These are phyloP conservation scores for Dendronephthya gigantea DNA, from an alignment of 64 coral and sea anemone species.

Conservation along the genomic window DNA sequence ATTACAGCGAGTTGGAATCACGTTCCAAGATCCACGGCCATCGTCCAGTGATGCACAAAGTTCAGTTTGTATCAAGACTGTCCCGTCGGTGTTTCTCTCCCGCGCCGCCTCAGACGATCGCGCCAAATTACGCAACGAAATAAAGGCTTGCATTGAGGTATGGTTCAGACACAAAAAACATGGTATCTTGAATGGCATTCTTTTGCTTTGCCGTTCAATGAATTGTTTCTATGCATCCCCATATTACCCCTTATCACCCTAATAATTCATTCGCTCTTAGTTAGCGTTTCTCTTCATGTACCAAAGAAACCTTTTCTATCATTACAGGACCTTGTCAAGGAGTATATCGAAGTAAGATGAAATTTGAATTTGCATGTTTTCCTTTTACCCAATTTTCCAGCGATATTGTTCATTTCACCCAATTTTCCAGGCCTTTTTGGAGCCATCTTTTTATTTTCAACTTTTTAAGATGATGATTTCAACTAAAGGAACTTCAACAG, in stretches of 20 bases:
- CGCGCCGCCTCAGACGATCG: conserved; percentile 46
- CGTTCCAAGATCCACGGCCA: conserved; percentile 38
- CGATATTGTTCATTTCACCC: neutral
- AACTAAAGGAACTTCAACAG: conserved; percentile 41
- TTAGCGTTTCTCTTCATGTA: too few species aligned
- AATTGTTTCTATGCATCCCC: too few species aligned
- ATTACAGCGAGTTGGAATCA: conserved; percentile 18
- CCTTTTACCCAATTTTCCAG: neutral
- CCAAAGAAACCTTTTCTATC: neutral
- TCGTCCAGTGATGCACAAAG: neutral
- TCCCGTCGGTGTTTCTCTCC: conserved; percentile 70
- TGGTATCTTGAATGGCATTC: too few species aligned
- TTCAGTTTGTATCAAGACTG: conserved; percentile 18
- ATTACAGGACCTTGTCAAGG: conserved; percentile 35
- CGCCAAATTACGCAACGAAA: conserved; percentile 10
- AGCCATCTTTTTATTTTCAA: neutral
- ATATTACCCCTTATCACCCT: too few species aligned
- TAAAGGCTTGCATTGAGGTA: neutral
- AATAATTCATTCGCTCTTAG: too few species aligned
- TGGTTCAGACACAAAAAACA: neutral
- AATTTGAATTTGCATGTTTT: neutral
- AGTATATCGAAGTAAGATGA: conserved; percentile 33
- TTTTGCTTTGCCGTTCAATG: too few species aligned
- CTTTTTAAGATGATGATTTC: conserved; percentile 37
- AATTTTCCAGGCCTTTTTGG: too few species aligned